Percentiles rank a stretch among this genome's conserved stretches.
Evolutionary conservation across 1,140 invertebrate species (phyloP).

Genomic region (Drosophila yakuba): DNA sequence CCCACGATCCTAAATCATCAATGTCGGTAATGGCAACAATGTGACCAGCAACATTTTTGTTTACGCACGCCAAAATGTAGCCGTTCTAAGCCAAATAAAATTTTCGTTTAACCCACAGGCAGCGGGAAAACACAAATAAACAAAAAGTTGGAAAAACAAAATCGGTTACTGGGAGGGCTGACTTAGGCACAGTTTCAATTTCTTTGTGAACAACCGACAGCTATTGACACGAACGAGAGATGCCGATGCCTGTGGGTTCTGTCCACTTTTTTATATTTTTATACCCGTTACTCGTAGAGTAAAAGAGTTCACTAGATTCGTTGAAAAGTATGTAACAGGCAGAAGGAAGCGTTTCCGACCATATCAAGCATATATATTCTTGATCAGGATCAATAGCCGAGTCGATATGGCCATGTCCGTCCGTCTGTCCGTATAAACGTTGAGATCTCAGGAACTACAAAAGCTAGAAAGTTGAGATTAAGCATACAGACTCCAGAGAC

Average conservation of each 20-base stretch:
- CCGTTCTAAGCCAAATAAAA: conserved; percentile 22
- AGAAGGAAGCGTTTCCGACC: too few species aligned
- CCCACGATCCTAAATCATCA: conserved; percentile 6
- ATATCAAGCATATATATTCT: too few species aligned
- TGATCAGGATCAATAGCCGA: too few species aligned
- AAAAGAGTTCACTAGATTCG: too few species aligned
- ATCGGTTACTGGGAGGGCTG: conserved; percentile 26
- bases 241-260: conserved; percentile 45
- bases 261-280: conserved; percentile 2
- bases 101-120: conserved; percentile 18
- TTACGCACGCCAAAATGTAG: conserved; percentile 11
- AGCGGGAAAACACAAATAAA: conserved; percentile 31
- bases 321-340: too few species aligned
- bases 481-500: too few species aligned
- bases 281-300: too few species aligned
- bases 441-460: too few species aligned
- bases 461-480: too few species aligned
- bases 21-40: conserved; percentile 30
- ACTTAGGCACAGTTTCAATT: conserved; percentile 58
- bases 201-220: conserved; percentile 48
- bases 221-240: conserved; percentile 49
- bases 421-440: too few species aligned
- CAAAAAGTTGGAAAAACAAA: conserved; percentile 33
- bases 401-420: too few species aligned
- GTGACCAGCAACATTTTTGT: conserved; percentile 24